A percentile compares a stretch with the other conserved stretches of the same genome.
Conservation (phyloP, 2,113 vertebrate genomes). For the Muscicapa adusta region DNA sequence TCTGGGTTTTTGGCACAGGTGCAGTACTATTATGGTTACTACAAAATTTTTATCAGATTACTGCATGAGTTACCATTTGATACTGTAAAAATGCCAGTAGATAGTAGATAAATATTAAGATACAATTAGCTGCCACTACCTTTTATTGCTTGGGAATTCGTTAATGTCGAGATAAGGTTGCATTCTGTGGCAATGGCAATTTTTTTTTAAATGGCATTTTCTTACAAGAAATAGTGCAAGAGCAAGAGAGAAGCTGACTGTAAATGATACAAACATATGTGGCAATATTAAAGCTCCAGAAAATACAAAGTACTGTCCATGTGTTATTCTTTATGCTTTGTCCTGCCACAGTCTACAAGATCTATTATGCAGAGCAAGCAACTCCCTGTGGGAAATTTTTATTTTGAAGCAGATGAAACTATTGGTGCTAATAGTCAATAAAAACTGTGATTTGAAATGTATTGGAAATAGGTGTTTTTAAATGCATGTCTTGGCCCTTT, state of each 20-base stretch:
- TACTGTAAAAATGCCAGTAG: conserved; percentile 25
- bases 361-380: not conserved
- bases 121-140: not conserved
- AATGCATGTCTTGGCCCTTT: not conserved
- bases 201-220: not conserved
- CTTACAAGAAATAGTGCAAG: not conserved
- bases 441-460: not conserved
- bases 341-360: not conserved
- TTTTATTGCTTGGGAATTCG: not conserved
- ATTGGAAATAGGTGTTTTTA: conserved; percentile 3
- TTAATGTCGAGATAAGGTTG: not conserved
- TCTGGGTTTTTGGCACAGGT: conserved; percentile 44
- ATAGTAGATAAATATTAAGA: conserved; percentile 25
- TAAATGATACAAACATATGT: not conserved
- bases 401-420: not conserved
- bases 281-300: not conserved
- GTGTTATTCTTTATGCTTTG: not conserved
- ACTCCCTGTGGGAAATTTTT: not conserved
- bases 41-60: conserved; percentile 54
- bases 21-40: conserved; percentile 6
- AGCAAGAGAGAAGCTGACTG: not conserved
- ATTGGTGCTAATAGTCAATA: not conserved
- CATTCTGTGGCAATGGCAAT: not conserved
- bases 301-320: not conserved
- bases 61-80: not conserved